A percentile compares a stretch with the other conserved stretches of the same genome.
Evolutionary conservation across 2,797 vertebrate genomes (phyloP).

Genomic region (Lutra lutra): DNA sequence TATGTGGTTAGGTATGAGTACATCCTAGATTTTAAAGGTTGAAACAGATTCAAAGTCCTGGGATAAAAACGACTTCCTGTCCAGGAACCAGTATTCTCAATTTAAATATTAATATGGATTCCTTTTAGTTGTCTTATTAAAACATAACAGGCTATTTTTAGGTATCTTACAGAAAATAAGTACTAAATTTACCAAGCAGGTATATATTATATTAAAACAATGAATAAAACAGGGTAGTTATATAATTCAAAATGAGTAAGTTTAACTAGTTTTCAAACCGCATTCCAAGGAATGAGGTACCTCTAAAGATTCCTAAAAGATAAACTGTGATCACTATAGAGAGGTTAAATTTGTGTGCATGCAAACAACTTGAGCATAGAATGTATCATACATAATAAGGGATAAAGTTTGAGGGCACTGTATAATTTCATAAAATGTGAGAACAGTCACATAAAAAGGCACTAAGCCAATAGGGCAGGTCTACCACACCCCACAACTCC

Average conservation of each 20-base stretch:
- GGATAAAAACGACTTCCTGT: slow-evolving; percentile 10
- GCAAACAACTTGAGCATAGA: background rate
- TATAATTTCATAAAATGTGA: slow-evolving; percentile 11
- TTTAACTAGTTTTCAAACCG: slow-evolving; percentile 37
- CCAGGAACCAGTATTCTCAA: background rate
- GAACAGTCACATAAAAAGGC: background rate
- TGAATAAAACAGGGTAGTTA: background rate
- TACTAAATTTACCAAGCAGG: background rate
- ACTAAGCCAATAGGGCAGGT: background rate
- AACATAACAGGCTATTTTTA: slow-evolving; percentile 20
- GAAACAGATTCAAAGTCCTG: slow-evolving; percentile 43
- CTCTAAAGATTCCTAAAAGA: slow-evolving; percentile 5
- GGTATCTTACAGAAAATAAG: slow-evolving; percentile 46
- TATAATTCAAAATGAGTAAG: slow-evolving; percentile 22
- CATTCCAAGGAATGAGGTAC: background rate
- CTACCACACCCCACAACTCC: background rate
- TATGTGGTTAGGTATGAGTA: background rate
- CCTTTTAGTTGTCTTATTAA: slow-evolving; percentile 3
- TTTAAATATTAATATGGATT: slow-evolving; percentile 42
- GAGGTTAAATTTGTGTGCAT: background rate
- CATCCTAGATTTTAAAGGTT: slow-evolving; percentile 18
- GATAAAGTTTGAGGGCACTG: background rate
- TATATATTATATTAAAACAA: slow-evolving; percentile 29
- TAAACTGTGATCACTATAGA: background rate
- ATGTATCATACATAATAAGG: background rate